Conservation (phyloP, 2,113 vertebrate genomes). For the Phaethornis superciliosus region DNA sequence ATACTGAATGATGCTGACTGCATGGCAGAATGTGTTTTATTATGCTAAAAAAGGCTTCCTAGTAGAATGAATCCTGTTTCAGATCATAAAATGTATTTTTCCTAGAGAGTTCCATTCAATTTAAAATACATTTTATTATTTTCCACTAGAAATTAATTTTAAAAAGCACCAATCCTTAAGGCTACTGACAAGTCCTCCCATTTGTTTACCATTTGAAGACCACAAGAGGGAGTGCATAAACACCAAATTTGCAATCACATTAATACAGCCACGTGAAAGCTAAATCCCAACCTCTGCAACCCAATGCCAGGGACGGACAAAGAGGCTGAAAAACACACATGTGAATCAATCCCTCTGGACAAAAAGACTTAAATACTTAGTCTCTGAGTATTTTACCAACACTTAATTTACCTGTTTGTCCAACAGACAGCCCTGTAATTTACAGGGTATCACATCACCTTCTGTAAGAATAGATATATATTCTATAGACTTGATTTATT, state of each 20-base stretch:
- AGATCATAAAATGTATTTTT: background rate
- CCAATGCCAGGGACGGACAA: background rate
- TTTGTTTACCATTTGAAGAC: background rate
- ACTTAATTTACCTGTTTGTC: background rate
- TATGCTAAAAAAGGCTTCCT: background rate
- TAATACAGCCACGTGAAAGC: background rate
- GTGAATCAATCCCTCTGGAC: background rate
- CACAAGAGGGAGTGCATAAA: conserved; percentile 14
- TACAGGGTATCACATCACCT: background rate
- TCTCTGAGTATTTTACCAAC: background rate
- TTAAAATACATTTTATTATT: background rate
- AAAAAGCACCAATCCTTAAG: background rate
- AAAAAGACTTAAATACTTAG: background rate
- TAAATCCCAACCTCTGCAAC: background rate
- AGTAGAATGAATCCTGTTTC: background rate
- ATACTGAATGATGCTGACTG: background rate
- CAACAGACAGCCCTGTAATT: background rate
- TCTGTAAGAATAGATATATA: background rate
- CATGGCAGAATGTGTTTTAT: background rate
- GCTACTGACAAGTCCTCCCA: no score
- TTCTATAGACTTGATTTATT: background rate
- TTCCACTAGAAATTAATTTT: background rate
- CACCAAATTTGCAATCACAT: background rate
- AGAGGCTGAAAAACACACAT: background rate
- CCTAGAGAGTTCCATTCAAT: background rate